Conservation (phyloP, 2,797 vertebrate species). For the Sardinella longiceps region DNA sequence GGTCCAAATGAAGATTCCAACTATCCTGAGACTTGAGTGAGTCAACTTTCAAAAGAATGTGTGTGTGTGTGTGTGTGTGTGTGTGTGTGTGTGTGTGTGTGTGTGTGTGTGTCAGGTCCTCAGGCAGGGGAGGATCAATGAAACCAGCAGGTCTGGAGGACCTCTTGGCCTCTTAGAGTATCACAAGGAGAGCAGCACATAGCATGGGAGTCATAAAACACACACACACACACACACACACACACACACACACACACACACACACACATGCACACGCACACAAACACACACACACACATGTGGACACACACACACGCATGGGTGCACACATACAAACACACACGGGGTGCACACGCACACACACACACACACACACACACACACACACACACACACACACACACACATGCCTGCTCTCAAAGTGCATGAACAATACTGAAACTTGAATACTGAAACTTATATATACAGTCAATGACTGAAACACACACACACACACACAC, state of each 20-base stretch:
- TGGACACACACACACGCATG: background rate
- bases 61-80: no score
- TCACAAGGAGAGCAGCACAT: background rate
- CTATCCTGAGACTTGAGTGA: no score
- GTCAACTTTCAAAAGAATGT: no score
- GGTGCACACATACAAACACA: background rate
- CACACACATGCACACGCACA: background rate
- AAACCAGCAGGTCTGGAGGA: background rate
- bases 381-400: constrained; percentile 1
- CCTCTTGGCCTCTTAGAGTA: background rate
- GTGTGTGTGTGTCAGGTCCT: background rate
- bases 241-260: background rate
- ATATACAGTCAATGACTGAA: no score
- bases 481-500: background rate
- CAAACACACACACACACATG: background rate
- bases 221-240: background rate
- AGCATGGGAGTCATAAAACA: constrained; percentile 31
- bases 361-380: background rate
- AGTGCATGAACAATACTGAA: background rate
- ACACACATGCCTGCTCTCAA: background rate
- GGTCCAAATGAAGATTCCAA: no score
- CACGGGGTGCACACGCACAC: background rate
- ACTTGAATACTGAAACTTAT: no score
- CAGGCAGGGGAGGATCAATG: background rate
- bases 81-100: no score